A percentile compares a stretch with the other conserved stretches of the same genome.
Evolutionary conservation across 2,888 invertebrate species (phyloP).

Genomic region (Hirtodrosophila confusa): DNA sequence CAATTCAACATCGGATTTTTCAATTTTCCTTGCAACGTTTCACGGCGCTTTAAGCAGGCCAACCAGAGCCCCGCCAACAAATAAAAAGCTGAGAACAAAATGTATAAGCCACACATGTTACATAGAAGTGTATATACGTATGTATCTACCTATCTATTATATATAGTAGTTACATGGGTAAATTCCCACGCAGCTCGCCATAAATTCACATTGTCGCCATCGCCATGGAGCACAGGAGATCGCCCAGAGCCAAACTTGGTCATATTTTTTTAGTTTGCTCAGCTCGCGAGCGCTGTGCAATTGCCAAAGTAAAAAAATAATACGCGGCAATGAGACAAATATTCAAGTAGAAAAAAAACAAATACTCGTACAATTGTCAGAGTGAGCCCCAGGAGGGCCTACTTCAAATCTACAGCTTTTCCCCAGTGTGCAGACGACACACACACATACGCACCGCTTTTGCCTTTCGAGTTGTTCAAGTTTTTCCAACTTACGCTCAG

Average conservation of each 20-base stretch:
- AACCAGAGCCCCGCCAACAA: conserved; percentile 27
- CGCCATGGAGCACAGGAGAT: conserved; percentile 54
- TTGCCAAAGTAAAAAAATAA: conserved; percentile 59
- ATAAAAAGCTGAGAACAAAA: conserved; percentile 41
- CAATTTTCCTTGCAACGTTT: conserved; percentile 69
- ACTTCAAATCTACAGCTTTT: conserved; percentile 72
- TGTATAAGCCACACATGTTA: conserved; percentile 54
- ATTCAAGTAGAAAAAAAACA: conserved; percentile 51
- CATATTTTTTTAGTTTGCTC: conserved; percentile 75
- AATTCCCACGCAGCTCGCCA: conserved; percentile 72
- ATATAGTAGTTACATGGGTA: conserved; percentile 35
- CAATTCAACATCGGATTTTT: conserved; percentile 73
- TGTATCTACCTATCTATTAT: conserved; percentile 13
- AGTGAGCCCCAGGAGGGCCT: conserved; percentile 68
- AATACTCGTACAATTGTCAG: conserved; percentile 70
- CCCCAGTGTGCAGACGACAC: conserved; percentile 56
- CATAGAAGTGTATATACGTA: conserved; percentile 3
- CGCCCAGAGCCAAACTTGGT: conserved; percentile 74
- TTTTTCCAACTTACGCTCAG: conserved; percentile 56
- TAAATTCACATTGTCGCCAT: conserved; percentile 72
- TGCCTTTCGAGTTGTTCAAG: conserved; percentile 29
- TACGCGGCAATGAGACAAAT: conserved; percentile 68
- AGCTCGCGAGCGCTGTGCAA: conserved; percentile 60
- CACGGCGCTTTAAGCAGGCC: conserved; percentile 73
- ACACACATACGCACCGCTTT: conserved; percentile 24